Base-by-base conservation (phyloP, 2,797 vertebrate genomes). In the Macropodus opercularis region DNA sequence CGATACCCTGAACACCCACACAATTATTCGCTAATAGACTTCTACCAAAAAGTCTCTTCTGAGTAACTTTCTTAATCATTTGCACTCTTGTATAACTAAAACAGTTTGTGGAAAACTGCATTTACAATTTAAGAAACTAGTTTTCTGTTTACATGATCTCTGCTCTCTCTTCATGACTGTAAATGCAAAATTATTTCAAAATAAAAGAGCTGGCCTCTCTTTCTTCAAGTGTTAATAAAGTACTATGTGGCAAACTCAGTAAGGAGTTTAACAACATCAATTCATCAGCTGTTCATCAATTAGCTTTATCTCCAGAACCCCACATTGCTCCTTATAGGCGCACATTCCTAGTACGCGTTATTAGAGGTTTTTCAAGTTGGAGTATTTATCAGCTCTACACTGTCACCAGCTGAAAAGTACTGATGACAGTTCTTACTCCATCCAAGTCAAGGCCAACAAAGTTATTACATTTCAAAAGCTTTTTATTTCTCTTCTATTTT, bases 21-120 rank as follows among this genome's bases (percentile, higher is more conserved):
- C 64, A 69, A 67, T 50, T 53, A 73, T 32, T 50, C 40, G 21
- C 22, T 2, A 12, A 63, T 19, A 43, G n/a, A 53, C 51, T 67
- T 63, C 62, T n/a, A 67, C 73, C 52, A 24, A 19, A 8, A 11
- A 24, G 24, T 24, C 18, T 23, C 11, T 34, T 39, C 10, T 6
- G 38, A 43, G 50, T 39, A 35, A 24, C 39, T 31, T 48, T 43
- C 22, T 14, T 42, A 26, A 58, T 52, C 56, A 58, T 64, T 47
- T 66, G 27, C 9, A 8, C 39, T 69, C 31, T 43, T n/a, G 8
- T 24, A 52, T 17, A 34, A 38, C 34, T 42, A n/a, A 52, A 48
- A 67, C 8, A 35, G 66, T 75, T 57, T 34, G 44, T 35, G 18
- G 6, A 55, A 69, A 71, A 34, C 29, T 56, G 0, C 39, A 26